These are phyloP conservation scores for Podilymbus podiceps DNA, from an alignment of 2,113 vertebrate genomes.

Conservation along the genomic window DNA sequence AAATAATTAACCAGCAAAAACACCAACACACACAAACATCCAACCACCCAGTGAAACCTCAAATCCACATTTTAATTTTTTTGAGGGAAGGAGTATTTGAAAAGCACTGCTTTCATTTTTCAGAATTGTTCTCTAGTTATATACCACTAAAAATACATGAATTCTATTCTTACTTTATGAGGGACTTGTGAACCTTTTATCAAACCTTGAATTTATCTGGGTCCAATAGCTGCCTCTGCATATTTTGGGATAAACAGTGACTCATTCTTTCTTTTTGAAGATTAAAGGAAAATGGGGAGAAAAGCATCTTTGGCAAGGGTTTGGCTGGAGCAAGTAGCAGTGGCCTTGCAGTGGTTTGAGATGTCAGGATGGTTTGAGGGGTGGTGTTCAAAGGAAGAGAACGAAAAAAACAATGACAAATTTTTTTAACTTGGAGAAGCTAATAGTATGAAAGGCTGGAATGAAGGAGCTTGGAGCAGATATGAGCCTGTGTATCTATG, in stretches of 20 bases:
- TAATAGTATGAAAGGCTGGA: background rate
- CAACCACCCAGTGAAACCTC: background rate
- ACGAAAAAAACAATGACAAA: rapidly evolving
- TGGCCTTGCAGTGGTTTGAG: background rate
- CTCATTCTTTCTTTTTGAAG: background rate
- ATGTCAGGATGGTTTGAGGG: background rate
- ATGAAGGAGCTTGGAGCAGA: background rate
- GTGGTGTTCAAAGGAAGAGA: background rate
- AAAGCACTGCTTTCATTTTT: background rate
- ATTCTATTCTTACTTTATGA: background rate
- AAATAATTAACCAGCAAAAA: background rate
- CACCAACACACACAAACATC: background rate
- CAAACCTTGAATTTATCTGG: background rate
- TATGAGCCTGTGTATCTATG: background rate
- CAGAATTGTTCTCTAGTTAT: background rate
- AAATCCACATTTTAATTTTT: background rate
- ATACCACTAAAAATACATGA: background rate
- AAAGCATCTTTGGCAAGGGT: background rate
- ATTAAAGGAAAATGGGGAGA: background rate
- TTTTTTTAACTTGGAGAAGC: background rate
- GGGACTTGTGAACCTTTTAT: background rate
- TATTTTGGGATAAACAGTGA: background rate
- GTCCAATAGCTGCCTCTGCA: background rate
- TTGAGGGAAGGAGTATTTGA: background rate
- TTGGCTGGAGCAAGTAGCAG: background rate